phyloP scores from a whole-genome alignment of 2,888 invertebrate species.

The Dichetophora obliterata region DNA sequence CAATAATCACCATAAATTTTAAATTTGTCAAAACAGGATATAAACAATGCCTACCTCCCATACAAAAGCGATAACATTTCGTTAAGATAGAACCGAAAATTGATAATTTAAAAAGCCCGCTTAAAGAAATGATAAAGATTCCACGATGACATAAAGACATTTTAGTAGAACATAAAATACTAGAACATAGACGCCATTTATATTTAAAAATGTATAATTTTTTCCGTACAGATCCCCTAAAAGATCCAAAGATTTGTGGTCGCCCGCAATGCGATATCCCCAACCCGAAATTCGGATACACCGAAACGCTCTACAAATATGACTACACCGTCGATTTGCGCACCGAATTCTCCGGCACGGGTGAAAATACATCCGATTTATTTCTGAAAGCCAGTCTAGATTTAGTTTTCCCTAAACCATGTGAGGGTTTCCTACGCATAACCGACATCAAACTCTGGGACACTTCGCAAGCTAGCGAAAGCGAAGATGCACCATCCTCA shows the following conservation, averaged over 20 bases:
- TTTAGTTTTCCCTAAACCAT: constrained; percentile 78
- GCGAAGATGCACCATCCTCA: constrained; percentile 30
- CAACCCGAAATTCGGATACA: constrained; percentile 65
- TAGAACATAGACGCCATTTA: too few relatives aligned
- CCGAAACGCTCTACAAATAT: constrained; percentile 74
- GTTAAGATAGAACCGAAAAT: too few relatives aligned
- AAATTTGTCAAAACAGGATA: too few relatives aligned
- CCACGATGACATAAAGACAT: too few relatives aligned
- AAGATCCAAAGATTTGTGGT: constrained; percentile 81
- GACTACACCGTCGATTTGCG: constrained; percentile 80
- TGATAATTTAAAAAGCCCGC: too few relatives aligned
- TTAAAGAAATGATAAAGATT: too few relatives aligned
- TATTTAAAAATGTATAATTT: neutral
- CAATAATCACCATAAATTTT: too few relatives aligned
- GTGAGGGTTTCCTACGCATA: constrained; percentile 80
- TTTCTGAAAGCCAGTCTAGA: constrained; percentile 74
- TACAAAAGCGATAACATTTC: too few relatives aligned
- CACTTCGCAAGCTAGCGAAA: constrained; percentile 53
- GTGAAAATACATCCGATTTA: constrained; percentile 79
- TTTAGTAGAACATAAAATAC: too few relatives aligned
- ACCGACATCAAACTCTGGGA: constrained; percentile 75
- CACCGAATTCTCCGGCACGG: constrained; percentile 79
- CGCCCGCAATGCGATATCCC: constrained; percentile 74
- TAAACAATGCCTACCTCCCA: too few relatives aligned
- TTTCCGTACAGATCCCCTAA: constrained; percentile 75